Conservation (phyloP, 2,888 invertebrate species). For the Synanthedon andrenaeformis region DNA sequence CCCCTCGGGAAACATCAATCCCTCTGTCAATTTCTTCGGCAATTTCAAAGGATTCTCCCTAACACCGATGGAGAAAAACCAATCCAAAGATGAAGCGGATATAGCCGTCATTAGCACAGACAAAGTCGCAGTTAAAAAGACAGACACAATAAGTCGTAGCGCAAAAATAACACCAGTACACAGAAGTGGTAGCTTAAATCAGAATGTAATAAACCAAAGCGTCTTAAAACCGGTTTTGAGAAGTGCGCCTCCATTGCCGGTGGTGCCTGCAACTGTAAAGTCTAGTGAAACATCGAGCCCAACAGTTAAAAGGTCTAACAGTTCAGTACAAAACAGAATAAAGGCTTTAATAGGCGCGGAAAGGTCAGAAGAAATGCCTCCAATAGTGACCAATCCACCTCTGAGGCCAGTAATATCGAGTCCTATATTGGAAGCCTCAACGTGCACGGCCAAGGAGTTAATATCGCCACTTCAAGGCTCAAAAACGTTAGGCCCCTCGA, state of each 20-base stretch:
- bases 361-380: conserved; percentile 44
- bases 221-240: conserved; percentile 60
- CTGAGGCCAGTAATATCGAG: conserved; percentile 83
- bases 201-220: conserved; percentile 39
- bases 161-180: conserved; percentile 69
- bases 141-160: conserved; percentile 40
- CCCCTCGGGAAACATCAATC: conserved; percentile 56
- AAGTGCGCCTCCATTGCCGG: conserved; percentile 75
- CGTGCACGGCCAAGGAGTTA: conserved; percentile 81
- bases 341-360: conserved; percentile 54
- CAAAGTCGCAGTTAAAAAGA: conserved; percentile 3
- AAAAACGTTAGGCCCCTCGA: conserved; percentile 70
- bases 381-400: conserved; percentile 70
- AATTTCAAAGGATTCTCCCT: conserved; percentile 89
- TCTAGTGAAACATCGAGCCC: conserved; percentile 47
- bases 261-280: conserved; percentile 52
- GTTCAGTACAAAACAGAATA: conserved; percentile 52
- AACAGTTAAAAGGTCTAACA: conserved; percentile 49
- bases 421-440: conserved; percentile 84
- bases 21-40: conserved; percentile 79
- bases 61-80: conserved; percentile 71
- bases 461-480: conserved; percentile 73
- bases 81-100: conserved; percentile 23
- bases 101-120: conserved; percentile 11
- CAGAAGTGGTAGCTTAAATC: conserved; percentile 49